A percentile compares a stretch with the other conserved stretches of the same genome.
Conservation (phyloP, 1,140 invertebrate species). For the Dendrolimus punctatus region DNA sequence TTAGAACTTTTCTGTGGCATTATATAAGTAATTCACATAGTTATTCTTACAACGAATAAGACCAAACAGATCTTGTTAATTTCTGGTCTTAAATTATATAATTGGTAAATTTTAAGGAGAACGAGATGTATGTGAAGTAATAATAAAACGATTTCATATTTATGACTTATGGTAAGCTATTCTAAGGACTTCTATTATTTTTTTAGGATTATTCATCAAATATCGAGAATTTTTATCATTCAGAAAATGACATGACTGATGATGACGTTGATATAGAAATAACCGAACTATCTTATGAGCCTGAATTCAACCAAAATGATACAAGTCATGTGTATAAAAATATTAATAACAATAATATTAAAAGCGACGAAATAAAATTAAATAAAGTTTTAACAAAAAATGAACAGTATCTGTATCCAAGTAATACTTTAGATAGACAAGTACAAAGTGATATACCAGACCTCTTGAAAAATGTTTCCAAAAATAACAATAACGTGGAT, state of each 20-base stretch:
- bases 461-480: slow-evolving; percentile 48
- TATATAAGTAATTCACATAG: too few relatives aligned
- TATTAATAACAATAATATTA: slow-evolving; percentile 35
- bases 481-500: slow-evolving; percentile 45
- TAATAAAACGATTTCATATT: neutral
- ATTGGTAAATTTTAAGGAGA: too few relatives aligned
- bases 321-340: slow-evolving; percentile 17
- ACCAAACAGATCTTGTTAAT: too few relatives aligned
- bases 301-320: slow-evolving; percentile 24
- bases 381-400: slow-evolving; percentile 10
- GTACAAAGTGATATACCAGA: slow-evolving; percentile 50
- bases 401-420: slow-evolving; percentile 11
- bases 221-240: slow-evolving; percentile 56
- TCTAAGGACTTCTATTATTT: slow-evolving; percentile 3
- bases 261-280: slow-evolving; percentile 56
- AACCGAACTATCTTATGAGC: slow-evolving; percentile 28
- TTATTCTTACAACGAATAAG: too few relatives aligned
- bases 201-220: slow-evolving; percentile 59
- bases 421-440: slow-evolving; percentile 19
- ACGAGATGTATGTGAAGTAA: too few relatives aligned
- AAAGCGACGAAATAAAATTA: slow-evolving; percentile 17
- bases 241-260: slow-evolving; percentile 67
- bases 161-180: neutral
- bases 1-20: too few relatives aligned
- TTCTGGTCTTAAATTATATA: too few relatives aligned